phyloP scores from a whole-genome alignment of 2,888 invertebrate genomes.

The Heteropelma amictum region DNA sequence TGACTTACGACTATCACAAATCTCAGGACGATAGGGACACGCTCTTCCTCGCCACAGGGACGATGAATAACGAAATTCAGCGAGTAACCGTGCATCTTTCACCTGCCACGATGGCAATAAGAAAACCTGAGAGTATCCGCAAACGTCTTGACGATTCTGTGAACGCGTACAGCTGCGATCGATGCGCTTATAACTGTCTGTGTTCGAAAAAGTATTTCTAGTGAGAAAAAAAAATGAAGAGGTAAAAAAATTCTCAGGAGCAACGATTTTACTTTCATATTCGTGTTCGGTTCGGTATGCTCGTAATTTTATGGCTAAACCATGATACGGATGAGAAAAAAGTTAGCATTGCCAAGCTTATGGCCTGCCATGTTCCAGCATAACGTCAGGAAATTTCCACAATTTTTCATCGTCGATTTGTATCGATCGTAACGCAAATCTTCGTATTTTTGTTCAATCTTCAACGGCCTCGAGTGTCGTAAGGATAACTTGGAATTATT shows the following conservation, averaged over 20 bases:
- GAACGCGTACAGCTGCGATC: constrained; percentile 3
- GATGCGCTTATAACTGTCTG: background rate
- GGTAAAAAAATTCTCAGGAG: background rate
- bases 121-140: constrained; percentile 38
- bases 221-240: background rate
- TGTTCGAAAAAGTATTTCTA: background rate
- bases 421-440: too few species aligned
- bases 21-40: constrained; percentile 50
- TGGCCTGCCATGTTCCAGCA: too few species aligned
- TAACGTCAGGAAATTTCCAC: too few species aligned
- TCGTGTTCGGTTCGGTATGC: constrained; percentile 14
- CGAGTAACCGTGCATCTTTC: constrained; percentile 26
- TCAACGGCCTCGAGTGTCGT: too few species aligned
- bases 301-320: too few species aligned
- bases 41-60: constrained; percentile 24
- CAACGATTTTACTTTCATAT: constrained; percentile 10
- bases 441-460: too few species aligned
- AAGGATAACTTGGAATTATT: too few species aligned
- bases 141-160: constrained; percentile 6
- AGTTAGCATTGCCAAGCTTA: too few species aligned
- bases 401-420: too few species aligned
- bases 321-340: too few species aligned
- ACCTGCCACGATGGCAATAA: constrained; percentile 25
- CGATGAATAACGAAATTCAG: constrained; percentile 54
- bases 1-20: constrained; percentile 57